Conservation (phyloP, 2,113 vertebrate species). For the Eulacestoma nigropectus region DNA sequence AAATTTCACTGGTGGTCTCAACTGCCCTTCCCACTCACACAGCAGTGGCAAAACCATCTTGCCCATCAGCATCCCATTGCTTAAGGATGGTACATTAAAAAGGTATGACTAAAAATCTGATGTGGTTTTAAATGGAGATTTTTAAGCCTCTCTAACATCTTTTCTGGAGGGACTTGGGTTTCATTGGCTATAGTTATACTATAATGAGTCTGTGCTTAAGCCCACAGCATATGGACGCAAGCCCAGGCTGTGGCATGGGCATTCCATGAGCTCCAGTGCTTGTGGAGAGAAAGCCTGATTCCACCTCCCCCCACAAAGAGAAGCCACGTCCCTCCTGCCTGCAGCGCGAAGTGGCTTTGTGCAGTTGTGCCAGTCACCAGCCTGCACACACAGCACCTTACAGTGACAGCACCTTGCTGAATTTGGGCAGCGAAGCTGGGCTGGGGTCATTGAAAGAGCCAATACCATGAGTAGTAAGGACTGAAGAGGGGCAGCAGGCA, state of each 20-base stretch:
- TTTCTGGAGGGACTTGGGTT: background rate
- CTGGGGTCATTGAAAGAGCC: background rate
- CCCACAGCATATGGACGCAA: background rate
- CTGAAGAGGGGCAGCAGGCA: background rate
- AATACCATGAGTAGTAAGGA: rapidly evolving
- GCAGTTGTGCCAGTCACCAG: background rate
- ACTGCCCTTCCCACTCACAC: background rate
- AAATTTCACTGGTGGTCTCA: background rate
- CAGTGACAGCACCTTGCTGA: rapidly evolving
- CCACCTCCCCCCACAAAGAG: background rate
- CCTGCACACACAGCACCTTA: background rate
- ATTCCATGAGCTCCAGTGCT: background rate
- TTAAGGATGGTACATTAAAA: background rate
- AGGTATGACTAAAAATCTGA: background rate
- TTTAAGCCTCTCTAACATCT: background rate
- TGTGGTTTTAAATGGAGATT: background rate
- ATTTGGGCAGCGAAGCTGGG: background rate
- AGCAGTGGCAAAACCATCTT: background rate
- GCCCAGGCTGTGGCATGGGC: background rate
- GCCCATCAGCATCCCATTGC: background rate
- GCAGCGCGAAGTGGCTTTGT: rapidly evolving
- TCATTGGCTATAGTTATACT: background rate
- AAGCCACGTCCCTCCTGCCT: background rate
- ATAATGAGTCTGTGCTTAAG: background rate
- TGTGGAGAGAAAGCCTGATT: background rate